A percentile compares a stretch with the other conserved stretches of the same genome.
These are phyloP conservation scores for Drosophila ustulata DNA, from an alignment of 2,888 invertebrate genomes.

Conservation along the genomic window DNA sequence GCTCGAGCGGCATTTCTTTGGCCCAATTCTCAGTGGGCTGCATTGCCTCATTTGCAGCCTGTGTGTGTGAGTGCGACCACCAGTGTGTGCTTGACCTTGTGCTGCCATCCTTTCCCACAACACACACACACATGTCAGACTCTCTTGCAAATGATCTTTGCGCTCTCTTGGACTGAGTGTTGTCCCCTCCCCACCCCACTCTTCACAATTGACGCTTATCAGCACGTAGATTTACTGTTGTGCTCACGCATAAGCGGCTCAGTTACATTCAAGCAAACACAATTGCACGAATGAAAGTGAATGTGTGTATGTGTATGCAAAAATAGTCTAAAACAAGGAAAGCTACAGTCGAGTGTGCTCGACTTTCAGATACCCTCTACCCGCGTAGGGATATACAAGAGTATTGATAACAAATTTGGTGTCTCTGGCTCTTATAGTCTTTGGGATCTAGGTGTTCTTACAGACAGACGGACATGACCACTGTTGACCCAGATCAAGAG, in stretches of 20 bases:
- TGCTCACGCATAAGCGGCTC: conserved; percentile 13
- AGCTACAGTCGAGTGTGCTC: no score
- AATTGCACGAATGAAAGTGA: background rate
- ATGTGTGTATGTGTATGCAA: background rate
- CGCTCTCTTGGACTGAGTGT: background rate
- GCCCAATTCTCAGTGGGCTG: conserved; percentile 32
- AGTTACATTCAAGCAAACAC: conserved; percentile 1
- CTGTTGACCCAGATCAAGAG: no score
- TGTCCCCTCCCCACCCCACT: background rate
- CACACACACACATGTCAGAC: background rate
- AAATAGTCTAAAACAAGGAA: background rate
- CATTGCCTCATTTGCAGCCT: background rate
- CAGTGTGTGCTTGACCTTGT: conserved; percentile 50
- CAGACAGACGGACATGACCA: no score
- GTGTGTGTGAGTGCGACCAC: background rate
- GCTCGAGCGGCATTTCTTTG: conserved; percentile 30
- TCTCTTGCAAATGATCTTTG: conserved; percentile 11
- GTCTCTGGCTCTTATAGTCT: no score
- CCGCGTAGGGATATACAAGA: no score
- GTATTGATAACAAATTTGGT: no score
- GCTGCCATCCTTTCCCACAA: conserved; percentile 2
- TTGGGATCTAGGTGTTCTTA: no score
- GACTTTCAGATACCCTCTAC: no score
- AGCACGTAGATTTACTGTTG: conserved; percentile 31
- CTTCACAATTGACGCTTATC: conserved; percentile 22